Conservation (phyloP, 2,113 vertebrate genomes). For the Plecturocebus donacophilus region DNA sequence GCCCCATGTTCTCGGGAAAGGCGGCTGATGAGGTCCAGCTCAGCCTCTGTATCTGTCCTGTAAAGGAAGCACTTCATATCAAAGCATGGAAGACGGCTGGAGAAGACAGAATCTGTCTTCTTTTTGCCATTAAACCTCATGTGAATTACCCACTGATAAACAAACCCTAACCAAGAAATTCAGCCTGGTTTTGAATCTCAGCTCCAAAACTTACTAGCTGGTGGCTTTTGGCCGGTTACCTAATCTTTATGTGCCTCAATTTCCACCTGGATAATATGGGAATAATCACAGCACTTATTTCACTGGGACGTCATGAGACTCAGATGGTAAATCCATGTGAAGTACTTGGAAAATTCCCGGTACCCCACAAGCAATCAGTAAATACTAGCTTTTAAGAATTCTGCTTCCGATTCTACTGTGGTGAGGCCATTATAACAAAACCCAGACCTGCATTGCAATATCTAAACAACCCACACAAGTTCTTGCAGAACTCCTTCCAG, state of each 20-base stretch:
- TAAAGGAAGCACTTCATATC: conserved; percentile 21
- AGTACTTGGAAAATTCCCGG: conserved; percentile 19
- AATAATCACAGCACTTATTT: neutral
- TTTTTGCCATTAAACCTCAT: neutral
- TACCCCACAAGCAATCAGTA: neutral
- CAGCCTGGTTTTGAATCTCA: neutral
- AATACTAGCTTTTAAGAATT: neutral
- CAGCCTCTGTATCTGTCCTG: conserved; percentile 94
- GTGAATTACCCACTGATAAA: neutral
- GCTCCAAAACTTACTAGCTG: neutral
- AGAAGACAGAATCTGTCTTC: neutral
- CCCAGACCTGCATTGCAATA: neutral
- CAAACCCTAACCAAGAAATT: neutral
- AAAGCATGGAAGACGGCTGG: neutral
- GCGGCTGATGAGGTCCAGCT: conserved; percentile 91
- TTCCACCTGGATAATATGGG: neutral
- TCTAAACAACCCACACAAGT: conserved; percentile 5
- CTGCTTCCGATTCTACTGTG: neutral
- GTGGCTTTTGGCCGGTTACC: neutral
- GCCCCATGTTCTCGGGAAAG: conserved; percentile 93
- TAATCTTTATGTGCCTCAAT: neutral
- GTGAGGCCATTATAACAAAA: neutral
- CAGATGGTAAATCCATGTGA: neutral
- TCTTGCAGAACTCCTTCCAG: neutral
- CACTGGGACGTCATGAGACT: neutral